These are phyloP conservation scores for Parnassius mnemosyne DNA, from an alignment of 2,888 invertebrate genomes.

Conservation along the genomic window DNA sequence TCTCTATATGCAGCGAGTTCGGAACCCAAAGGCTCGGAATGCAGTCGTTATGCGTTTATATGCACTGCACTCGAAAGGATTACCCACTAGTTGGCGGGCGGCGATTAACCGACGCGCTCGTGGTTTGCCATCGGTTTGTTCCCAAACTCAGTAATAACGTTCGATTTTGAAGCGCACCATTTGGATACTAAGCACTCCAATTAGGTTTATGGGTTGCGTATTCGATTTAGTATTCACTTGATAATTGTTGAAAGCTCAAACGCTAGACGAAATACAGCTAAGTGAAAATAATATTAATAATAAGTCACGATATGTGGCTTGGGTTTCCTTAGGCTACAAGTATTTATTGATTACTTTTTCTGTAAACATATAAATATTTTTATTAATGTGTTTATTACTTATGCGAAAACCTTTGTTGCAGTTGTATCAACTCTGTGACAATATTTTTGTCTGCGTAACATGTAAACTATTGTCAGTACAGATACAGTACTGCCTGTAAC, in stretches of 20 bases:
- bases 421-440: too few relatives aligned
- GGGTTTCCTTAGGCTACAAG: too few relatives aligned
- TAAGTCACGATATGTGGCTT: too few relatives aligned
- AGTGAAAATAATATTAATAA: too few relatives aligned
- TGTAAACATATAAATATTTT: too few relatives aligned
- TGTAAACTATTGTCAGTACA: too few relatives aligned
- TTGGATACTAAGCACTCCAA: slow-evolving; percentile 46
- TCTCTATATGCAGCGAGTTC: slow-evolving; percentile 48
- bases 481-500: too few relatives aligned
- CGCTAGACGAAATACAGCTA: too few relatives aligned
- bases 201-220: slow-evolving; percentile 36
- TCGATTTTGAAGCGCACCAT: slow-evolving; percentile 50
- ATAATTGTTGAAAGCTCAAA: slow-evolving; percentile 16
- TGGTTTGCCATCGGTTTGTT: slow-evolving; percentile 66
- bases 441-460: too few relatives aligned
- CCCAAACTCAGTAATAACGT: slow-evolving; percentile 51
- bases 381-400: too few relatives aligned
- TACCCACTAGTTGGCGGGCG: slow-evolving; percentile 67
- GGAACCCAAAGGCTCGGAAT: slow-evolving; percentile 57
- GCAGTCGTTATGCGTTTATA: slow-evolving; percentile 70
- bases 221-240: slow-evolving; percentile 11
- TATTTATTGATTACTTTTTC: too few relatives aligned
- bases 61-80: slow-evolving; percentile 74
- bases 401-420: too few relatives aligned
- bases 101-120: slow-evolving; percentile 68